Base-by-base conservation (phyloP, 2,888 invertebrate genomes). In the Scaptomyza cyrtandrae region DNA sequence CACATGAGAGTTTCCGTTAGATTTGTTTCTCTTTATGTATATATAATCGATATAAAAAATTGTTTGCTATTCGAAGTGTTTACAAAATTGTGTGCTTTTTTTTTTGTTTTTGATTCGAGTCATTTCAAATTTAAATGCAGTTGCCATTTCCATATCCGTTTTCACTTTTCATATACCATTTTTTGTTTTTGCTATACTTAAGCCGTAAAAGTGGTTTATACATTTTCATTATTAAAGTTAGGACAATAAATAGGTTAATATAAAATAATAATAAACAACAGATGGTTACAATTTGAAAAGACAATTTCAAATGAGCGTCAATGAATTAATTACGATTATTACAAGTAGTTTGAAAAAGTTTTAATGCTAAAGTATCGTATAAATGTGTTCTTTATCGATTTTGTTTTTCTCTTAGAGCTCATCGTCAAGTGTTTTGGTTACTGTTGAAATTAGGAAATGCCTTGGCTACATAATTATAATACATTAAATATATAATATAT, bases 191-290 rank as follows among this genome's bases (percentile, higher is more conserved):
- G 74, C 86, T 81, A 71, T 70, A 60, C 89, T 87, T 88, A 85
- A 72, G 85, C 78, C 82, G 63, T 87, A 71, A 85, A 78, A 71
- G 84, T 73, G 81, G 75, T 84, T 88, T 84, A 84, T 81, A 85
- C 89, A 85, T 72, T 75, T 75, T 70, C 68, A 62, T 55, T 84
- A 65, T 71, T 89, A 86, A 72, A 87, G 82, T 81, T 87, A 89
- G 83, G 83, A 77, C 86, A 86, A 88, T 89, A 89, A 89, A 86
- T 89, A 89, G 75, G 79, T 85, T 69, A 88, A 70, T 77, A 87
- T 74, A 80, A 84, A 88, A 75, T 71, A 87, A 75, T 71, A 87
- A 89, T 75, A 89, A 89, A 85, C 86, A 85, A 85, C 84, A 85
- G 70, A 84, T 80, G 69, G 65, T 64, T 86, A 86, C 58, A 84